Percentiles rank a stretch among this genome's conserved stretches.
Evolutionary conservation across 2,888 invertebrate genomes (phyloP).

Genomic region (Drosophila lutescens): DNA sequence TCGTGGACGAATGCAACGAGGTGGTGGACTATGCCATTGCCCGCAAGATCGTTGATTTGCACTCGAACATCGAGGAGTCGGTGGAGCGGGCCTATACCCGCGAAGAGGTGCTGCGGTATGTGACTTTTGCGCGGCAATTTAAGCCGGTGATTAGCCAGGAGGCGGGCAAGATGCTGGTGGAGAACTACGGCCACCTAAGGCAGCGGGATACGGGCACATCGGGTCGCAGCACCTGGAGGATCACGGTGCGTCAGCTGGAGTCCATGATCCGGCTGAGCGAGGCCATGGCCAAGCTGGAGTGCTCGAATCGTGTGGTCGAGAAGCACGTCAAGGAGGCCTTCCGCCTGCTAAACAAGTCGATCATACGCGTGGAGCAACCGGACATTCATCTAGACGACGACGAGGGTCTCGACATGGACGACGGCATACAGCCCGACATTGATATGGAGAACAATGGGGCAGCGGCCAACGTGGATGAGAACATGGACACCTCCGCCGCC

Average conservation of each 20-base stretch:
- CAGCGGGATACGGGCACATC: constrained; percentile 91
- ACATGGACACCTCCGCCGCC: constrained; percentile 46
- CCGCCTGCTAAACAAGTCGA: constrained; percentile 96
- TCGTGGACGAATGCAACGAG: constrained; percentile 98
- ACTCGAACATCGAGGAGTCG: constrained; percentile 92
- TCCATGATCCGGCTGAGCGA: constrained; percentile 98
- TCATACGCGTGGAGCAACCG: constrained; percentile 98
- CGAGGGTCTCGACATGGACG: constrained; percentile 84
- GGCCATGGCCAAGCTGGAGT: constrained; percentile 98
- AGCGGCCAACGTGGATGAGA: constrained; percentile 57
- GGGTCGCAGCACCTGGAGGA: constrained; percentile 94
- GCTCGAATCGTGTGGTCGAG: constrained; percentile 93
- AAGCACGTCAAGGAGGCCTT: constrained; percentile 97
- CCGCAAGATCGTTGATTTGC: constrained; percentile 96
- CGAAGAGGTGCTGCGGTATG: constrained; percentile 96
- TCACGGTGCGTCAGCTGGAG: constrained; percentile 98
- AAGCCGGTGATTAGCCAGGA: constrained; percentile 94
- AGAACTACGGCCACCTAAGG: constrained; percentile 94
- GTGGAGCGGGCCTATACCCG: constrained; percentile 93
- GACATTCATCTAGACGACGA: constrained; percentile 97
- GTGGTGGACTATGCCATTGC: constrained; percentile 98
- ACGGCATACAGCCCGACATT: constrained; percentile 86
- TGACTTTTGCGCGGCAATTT: constrained; percentile 98
- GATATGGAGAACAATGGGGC: constrained; percentile 84
- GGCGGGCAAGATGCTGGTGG: constrained; percentile 92